Percentiles rank a stretch among this genome's conserved stretches.
Conservation (phyloP, 2,113 vertebrate genomes). For the Scytalopus superciliaris region DNA sequence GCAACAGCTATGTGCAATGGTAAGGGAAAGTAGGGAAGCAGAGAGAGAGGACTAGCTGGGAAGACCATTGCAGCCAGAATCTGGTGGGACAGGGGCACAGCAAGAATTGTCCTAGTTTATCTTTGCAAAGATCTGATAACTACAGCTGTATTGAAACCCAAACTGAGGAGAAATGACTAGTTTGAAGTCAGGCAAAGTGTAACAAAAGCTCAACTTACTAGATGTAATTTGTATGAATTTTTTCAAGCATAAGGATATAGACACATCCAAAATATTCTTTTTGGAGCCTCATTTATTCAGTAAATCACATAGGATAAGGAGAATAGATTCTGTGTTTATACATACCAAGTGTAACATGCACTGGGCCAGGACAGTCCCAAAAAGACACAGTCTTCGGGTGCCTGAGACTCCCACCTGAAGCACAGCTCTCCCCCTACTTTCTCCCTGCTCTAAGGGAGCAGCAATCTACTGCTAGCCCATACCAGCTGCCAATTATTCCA, state of each 20-base stretch:
- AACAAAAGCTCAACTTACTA: conserved; percentile 4
- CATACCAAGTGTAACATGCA: background rate
- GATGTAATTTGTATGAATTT: conserved; percentile 1
- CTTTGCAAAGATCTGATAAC: background rate
- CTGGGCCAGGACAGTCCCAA: background rate
- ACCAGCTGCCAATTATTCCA: conserved; percentile 42
- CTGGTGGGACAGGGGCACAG: background rate
- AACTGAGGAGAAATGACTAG: background rate
- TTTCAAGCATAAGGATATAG: conserved; percentile 41
- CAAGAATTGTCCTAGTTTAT: background rate
- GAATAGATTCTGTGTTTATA: background rate
- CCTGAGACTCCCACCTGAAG: background rate
- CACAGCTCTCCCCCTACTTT: background rate
- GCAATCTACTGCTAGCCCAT: conserved; percentile 40
- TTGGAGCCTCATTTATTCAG: background rate
- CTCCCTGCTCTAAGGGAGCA: conserved; percentile 14
- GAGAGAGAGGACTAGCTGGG: background rate
- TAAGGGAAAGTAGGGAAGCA: background rate
- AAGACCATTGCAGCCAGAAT: background rate
- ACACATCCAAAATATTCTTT: background rate
- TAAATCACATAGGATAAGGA: background rate
- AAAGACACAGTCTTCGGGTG: background rate
- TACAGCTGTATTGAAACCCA: background rate
- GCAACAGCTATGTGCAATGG: background rate
- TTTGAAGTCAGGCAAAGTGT: background rate